Evolutionary conservation across 2,888 invertebrate genomes (phyloP), one percentile per base, ranked within the genome.

Genomic region (Drosophila multiciliata): DNA sequence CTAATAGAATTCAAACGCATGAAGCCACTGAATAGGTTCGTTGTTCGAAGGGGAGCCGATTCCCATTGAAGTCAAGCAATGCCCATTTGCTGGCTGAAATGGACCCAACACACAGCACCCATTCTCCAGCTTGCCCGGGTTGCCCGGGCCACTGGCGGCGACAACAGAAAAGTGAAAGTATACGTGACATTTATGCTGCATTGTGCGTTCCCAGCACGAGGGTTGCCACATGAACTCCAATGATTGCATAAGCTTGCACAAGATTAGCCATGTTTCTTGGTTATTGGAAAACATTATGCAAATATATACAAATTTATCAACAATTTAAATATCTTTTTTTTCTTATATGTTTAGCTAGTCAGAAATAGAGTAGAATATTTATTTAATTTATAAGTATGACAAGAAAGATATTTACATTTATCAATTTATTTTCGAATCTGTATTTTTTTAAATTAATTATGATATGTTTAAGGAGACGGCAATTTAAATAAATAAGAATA

Each of bases 1-100:
- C 85, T 85, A 85, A 85, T 85, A 85, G 85, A 85, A 85, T 85
- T 88, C 85, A 85, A 84, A 88, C 83, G 88, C 88, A 85, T 82
- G 85, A 83, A 86, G 82, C 80, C 86, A 78, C 80, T 88, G 85
- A 85, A 88, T 88, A 86, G 85, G 83, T 86, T 87, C 85, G 80
- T 86, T 85, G 81, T 83, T 87, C 83, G 86, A 79, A 76, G 66
- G 79, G 33, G 12, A 12, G 15, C 20, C 83, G 73, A 73, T 2
- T 2, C 80, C 75, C 81, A 82, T 82, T 78, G 67, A 78, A 78
- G 67, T 69, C 77, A 49, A 67, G 62, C 71, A 50, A 66, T 73
- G 80, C 71, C 80, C 81, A 75, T 75, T 62, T 63, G n/a, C 29
- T 40, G 49, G 62, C 71, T 68, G 60, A 61, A 60, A 50, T 36